Percentiles rank a stretch among this genome's conserved stretches.
phyloP scores from a whole-genome alignment of 2,888 invertebrate genomes.

The Pristionchus maxplancki region DNA sequence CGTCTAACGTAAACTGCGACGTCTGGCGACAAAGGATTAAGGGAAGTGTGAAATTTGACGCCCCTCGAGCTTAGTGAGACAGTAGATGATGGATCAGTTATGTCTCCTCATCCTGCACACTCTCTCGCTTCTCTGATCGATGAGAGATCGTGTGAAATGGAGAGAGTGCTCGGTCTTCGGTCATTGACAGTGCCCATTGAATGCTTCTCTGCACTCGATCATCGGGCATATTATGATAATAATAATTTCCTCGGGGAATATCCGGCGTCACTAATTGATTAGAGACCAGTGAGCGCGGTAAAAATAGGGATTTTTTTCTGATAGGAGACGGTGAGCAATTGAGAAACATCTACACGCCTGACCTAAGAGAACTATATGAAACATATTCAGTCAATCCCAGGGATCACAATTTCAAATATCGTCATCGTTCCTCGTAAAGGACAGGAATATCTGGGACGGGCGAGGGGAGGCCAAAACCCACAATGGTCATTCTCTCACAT shows the following conservation, averaged over 20 bases:
- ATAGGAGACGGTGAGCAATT: background rate
- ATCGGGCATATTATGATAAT: background rate
- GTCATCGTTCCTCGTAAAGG: background rate
- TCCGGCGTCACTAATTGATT: background rate
- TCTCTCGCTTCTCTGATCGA: background rate
- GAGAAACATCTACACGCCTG: background rate
- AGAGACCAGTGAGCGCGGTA: background rate
- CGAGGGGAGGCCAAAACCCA: background rate
- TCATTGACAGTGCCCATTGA: background rate
- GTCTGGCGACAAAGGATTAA: slow-evolving; percentile 44
- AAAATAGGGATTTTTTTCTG: background rate
- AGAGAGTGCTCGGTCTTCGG: too few species aligned
- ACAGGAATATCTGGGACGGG: background rate
- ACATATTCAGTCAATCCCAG: too few species aligned
- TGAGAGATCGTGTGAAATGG: too few species aligned
- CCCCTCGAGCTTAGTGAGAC: background rate
- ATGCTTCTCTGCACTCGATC: background rate
- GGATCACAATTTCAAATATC: background rate
- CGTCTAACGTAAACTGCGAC: slow-evolving; percentile 12
- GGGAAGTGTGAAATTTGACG: slow-evolving; percentile 33
- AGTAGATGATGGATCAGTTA: background rate
- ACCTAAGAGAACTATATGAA: too few species aligned
- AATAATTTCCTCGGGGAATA: slow-evolving; percentile 35
- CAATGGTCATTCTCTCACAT: slow-evolving; percentile 32
- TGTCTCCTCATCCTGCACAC: background rate